Base-by-base conservation (phyloP, 2,797 vertebrate genomes). In the Gallinago nigripennis region DNA sequence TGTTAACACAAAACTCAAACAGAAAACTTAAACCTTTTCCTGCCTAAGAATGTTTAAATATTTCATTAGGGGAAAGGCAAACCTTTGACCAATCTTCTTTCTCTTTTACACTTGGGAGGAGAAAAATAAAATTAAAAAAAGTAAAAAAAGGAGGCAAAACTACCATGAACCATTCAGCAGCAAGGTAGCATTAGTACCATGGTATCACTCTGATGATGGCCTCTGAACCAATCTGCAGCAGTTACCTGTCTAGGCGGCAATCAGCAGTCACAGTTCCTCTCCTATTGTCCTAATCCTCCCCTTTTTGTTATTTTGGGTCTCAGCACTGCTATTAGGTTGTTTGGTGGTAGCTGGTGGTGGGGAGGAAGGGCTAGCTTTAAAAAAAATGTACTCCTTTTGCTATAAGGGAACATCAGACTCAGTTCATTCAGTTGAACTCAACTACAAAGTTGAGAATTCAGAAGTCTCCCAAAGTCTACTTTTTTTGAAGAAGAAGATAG, bases 91-190 rank as follows among this genome's bases (percentile, higher is more conserved):
- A 76, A 8, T 64, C 28, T 7, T 75, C 30, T 37, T 68, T 80
- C 33, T 46, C 35, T 31, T 16, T 3, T 0, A 8, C 8, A 7
- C 5, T n/a, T 0, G 1, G 12, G 7, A 2, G 7, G 1, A 8
- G 2, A 9, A n/a, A 43, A 33, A 23, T 3, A 48, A 53, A 39
- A 2, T 6, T 7, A 25, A 20, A 25, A 6, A 14, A 14, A 15
- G 19, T 39, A 16, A 11, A 3, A 5, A 30, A 5, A 5, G 19
- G 2, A 33, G 8, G 37, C 1, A 50, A 72, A 87, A 70, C 10
- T 28, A 41, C 53, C 39, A 65, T 20, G 16, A 71, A 86, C 39
- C 16, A 46, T 15, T 25, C n/a, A 75, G 57, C 24, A 58, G 18
- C 5, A 33, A 80, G 28, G 16, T 2, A 86, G 46, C 9, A 3